Evolutionary conservation across 2,797 vertebrate species (phyloP).

Genomic region (Heteromormyrus szaboi): DNA sequence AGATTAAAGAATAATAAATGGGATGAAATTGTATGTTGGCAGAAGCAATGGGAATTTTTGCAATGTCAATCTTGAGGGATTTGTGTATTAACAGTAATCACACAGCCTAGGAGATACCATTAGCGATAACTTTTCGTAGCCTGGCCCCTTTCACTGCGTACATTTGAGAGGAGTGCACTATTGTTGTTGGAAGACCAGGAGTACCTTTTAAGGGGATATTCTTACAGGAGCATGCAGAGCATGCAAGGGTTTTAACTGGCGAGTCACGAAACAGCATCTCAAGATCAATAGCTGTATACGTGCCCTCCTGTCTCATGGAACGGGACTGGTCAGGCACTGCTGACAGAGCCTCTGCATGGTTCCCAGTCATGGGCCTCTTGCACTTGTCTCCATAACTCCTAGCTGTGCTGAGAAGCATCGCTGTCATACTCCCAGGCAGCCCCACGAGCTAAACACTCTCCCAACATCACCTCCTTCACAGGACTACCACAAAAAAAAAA

Average conservation of each 20-base stretch:
- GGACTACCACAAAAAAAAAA: background rate
- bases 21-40: background rate
- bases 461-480: background rate
- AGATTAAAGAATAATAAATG: constrained; percentile 11
- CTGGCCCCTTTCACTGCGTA: background rate
- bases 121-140: background rate
- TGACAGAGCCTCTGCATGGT: background rate
- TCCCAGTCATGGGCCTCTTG: background rate
- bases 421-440: background rate
- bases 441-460: background rate
- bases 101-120: background rate
- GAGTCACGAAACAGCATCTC: background rate
- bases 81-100: constrained; percentile 9
- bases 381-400: background rate
- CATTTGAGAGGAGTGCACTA: background rate
- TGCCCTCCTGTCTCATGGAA: background rate
- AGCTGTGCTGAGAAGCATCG: background rate
- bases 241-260: background rate
- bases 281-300: background rate
- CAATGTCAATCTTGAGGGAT: constrained; percentile 14
- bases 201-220: background rate
- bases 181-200: background rate
- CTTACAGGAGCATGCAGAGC: background rate
- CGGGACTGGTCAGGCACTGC: background rate
- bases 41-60: constrained; percentile 10